Evolutionary conservation across 2,888 invertebrate species (phyloP).

Genomic region (Carpatolechia fugitivella): DNA sequence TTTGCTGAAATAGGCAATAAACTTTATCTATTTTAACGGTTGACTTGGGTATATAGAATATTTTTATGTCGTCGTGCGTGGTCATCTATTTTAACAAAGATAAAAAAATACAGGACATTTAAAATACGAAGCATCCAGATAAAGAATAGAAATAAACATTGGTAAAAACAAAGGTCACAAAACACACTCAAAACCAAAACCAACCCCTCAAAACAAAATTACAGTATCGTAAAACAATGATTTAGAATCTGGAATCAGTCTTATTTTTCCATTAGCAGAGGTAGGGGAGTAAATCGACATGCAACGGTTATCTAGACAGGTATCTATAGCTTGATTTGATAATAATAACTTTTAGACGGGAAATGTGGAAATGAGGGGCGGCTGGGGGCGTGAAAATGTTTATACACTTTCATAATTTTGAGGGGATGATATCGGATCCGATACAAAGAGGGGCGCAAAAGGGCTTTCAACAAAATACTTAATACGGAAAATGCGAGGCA

Average conservation of each 20-base stretch:
- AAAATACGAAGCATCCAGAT: no score
- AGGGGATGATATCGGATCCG: conserved; percentile 71
- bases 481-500: conserved; percentile 68
- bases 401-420: conserved; percentile 78
- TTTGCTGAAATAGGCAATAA: no score
- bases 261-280: conserved; percentile 66
- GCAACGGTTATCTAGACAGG: conserved; percentile 64
- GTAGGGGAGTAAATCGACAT: conserved; percentile 52
- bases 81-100: no score
- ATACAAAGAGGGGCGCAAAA: conserved; percentile 57
- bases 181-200: background rate
- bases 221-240: conserved; percentile 73
- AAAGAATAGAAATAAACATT: no score
- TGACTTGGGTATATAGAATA: no score
- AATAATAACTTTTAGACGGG: conserved; percentile 71
- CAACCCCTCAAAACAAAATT: conserved; percentile 43
- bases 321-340: conserved; percentile 77
- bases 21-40: no score
- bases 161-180: background rate
- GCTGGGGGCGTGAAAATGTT: conserved; percentile 74
- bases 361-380: conserved; percentile 66
- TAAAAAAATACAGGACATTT: no score
- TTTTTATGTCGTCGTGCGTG: no score
- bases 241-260: conserved; percentile 59
- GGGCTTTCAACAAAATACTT: conserved; percentile 73